Conservation (phyloP, 2,113 vertebrate genomes). For the Zootoca vivipara region DNA sequence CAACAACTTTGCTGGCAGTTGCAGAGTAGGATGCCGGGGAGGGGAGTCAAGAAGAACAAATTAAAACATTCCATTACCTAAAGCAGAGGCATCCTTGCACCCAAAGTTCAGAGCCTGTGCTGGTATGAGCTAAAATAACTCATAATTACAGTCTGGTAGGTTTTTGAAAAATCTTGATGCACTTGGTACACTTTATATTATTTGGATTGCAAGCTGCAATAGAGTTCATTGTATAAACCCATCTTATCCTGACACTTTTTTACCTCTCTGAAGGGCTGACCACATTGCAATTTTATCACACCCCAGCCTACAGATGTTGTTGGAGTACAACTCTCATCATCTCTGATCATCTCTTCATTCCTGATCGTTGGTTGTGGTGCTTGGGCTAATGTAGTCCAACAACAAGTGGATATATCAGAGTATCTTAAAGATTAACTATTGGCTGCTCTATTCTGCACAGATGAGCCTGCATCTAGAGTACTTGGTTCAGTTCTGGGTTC, state of each 20-base stretch:
- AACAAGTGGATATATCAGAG: too few relatives aligned
- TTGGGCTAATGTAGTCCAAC: too few relatives aligned
- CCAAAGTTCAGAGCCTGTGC: not conserved
- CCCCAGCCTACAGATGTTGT: too few relatives aligned
- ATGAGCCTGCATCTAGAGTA: too few relatives aligned
- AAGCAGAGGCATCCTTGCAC: not conserved
- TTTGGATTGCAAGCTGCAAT: not conserved
- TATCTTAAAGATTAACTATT: too few relatives aligned
- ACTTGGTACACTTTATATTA: too few relatives aligned
- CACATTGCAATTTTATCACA: not conserved
- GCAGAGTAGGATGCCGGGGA: not conserved
- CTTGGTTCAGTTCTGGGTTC: too few relatives aligned
- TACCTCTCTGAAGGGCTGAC: not conserved
- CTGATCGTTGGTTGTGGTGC: too few relatives aligned
- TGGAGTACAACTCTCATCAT: too few relatives aligned
- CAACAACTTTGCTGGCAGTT: not conserved
- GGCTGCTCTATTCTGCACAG: too few relatives aligned
- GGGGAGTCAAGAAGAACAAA: not conserved
- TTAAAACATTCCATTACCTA: not conserved
- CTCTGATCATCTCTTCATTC: too few relatives aligned
- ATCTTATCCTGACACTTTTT: not conserved
- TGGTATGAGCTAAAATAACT: not conserved
- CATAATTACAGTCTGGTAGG: not conserved
- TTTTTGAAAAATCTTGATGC: not conserved
- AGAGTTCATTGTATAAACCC: not conserved